A percentile compares a stretch with the other conserved stretches of the same genome.
Evolutionary conservation across 2,113 vertebrate genomes (phyloP).

Genomic region (Hydrochoerus hydrochaeris): DNA sequence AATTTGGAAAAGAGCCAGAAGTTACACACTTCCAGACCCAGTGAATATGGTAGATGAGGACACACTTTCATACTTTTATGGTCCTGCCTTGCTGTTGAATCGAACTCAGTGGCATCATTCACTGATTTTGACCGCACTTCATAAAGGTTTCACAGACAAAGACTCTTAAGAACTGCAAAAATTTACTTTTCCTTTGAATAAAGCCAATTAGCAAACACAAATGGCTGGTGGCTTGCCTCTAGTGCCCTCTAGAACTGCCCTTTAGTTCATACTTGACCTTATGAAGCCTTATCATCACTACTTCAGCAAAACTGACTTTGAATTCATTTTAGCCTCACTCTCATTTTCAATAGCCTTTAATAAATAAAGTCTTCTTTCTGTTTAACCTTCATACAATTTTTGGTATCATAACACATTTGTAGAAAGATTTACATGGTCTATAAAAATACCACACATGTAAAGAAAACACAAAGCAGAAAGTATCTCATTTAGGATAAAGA

Average conservation of each 20-base stretch:
- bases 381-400: neutral
- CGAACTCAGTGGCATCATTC: neutral
- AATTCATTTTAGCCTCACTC: neutral
- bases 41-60: neutral
- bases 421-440: neutral
- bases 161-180: neutral
- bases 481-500: neutral
- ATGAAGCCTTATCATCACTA: neutral
- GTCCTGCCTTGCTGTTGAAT: neutral
- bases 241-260: neutral
- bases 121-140: neutral
- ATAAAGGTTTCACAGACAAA: neutral
- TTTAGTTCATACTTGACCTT: neutral
- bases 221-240: neutral
- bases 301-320: neutral
- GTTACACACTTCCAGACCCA: neutral
- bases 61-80: neutral
- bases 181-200: neutral
- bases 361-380: neutral
- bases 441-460: neutral
- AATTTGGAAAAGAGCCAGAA: neutral
- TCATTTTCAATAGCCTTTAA: neutral
- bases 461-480: slow-evolving; percentile 13
- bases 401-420: neutral
- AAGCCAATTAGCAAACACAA: neutral